These are phyloP conservation scores for Platerodrilus igneus DNA, from an alignment of 2,888 invertebrate genomes.

Conservation along the genomic window DNA sequence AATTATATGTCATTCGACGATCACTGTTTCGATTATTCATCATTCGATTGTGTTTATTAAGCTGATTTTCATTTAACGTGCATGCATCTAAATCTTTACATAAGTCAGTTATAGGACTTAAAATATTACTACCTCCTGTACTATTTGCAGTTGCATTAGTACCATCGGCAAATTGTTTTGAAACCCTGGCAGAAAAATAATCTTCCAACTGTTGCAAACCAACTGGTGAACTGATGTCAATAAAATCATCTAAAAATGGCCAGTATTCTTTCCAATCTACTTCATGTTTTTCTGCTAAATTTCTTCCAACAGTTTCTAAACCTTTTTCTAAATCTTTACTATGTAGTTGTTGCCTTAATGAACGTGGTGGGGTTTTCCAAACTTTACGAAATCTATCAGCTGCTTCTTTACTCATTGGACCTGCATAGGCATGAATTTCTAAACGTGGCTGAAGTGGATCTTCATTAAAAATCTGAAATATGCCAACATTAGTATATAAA, in stretches of 20 bases:
- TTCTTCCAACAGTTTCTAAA: slow-evolving; percentile 77
- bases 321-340: slow-evolving; percentile 76
- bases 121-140: slow-evolving; percentile 6
- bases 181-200: too few relatives aligned
- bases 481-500: too few relatives aligned
- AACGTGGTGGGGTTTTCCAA: slow-evolving; percentile 80
- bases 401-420: slow-evolving; percentile 77
- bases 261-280: slow-evolving; percentile 90
- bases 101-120: slow-evolving; percentile 57
- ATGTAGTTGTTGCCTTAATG: slow-evolving; percentile 36
- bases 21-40: neutral
- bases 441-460: slow-evolving; percentile 66
- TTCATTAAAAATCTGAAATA: slow-evolving; percentile 57
- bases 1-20: too few relatives aligned
- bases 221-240: slow-evolving; percentile 68
- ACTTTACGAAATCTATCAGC: slow-evolving; percentile 68
- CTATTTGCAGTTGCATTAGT: slow-evolving; percentile 17
- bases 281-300: slow-evolving; percentile 65
- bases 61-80: slow-evolving; percentile 47
- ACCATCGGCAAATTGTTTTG: slow-evolving; percentile 52
- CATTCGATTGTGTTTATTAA: slow-evolving; percentile 2
- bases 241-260: slow-evolving; percentile 80
- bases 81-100: slow-evolving; percentile 57
- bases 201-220: slow-evolving; percentile 73
- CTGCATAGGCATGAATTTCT: slow-evolving; percentile 83